Base-by-base conservation (phyloP, 2,888 invertebrate species). In the Erynnis tages region DNA sequence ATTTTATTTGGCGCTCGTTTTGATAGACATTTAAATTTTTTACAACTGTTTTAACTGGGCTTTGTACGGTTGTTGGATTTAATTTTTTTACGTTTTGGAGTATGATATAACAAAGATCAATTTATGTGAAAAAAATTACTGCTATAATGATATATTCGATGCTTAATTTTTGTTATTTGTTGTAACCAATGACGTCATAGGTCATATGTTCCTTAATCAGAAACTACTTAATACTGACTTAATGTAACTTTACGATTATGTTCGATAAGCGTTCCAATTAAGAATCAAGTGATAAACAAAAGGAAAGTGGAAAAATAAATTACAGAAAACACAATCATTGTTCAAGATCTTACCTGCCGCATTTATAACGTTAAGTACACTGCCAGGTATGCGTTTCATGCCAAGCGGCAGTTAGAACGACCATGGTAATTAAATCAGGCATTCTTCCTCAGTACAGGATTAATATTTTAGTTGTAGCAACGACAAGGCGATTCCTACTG, bases 391-490 rank as follows among this genome's bases (percentile, higher is more conserved):
- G 65, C 66, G 61, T 76, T 77, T 73, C 82, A 73, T 83, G 83
- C 70, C 67, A 63, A 69, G 63, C 55, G 63, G 75, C 73, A 76
- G 71, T 83, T 79, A 72, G 64, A 74, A 75, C 73, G 69, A 73
- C 71, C 67, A 71, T 71, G 69, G 71, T 84, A 83, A 82, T 82
- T 81, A 82, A 83, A 81, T 79, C 74, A 74, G 66, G 69, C 76
- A 76, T 79, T 79, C 77, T 78, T 79, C 62, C 63, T 65, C 72
- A 74, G 67, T 76, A 67, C 67, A 59, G 65, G 62, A 72, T 78
- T 74, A 76, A 79, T 79, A 77, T 78, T 76, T 75, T 64, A 76
- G 69, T 71, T 65, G 66, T 70, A 69, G 69, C 67, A 72, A 76
- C 74, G 76, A 78, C 78, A 76, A 70, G 76, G 73, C 69, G 65